These are phyloP conservation scores for Epirrhoe alternata DNA, from an alignment of 2,888 invertebrate genomes.

Conservation along the genomic window DNA sequence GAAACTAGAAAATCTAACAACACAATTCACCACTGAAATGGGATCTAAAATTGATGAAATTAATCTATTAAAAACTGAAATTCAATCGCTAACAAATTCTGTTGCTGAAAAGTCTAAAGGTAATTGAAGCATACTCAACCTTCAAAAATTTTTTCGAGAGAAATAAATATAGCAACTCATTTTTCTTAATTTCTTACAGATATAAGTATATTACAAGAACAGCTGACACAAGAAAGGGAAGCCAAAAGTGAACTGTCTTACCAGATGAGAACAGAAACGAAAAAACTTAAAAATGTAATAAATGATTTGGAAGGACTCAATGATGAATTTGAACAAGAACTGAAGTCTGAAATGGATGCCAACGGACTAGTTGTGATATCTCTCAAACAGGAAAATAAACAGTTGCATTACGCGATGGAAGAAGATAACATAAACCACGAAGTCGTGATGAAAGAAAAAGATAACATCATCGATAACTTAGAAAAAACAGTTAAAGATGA, in stretches of 20 bases:
- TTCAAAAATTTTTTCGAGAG: not conserved
- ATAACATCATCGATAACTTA: conserved; percentile 55
- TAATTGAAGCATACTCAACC: conserved; percentile 28
- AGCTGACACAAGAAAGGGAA: conserved; percentile 40
- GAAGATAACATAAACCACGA: conserved; percentile 60
- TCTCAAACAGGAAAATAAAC: conserved; percentile 59
- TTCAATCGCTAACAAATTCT: conserved; percentile 42
- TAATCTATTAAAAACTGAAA: conserved; percentile 41
- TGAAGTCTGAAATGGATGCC: conserved; percentile 49
- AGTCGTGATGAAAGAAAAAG: conserved; percentile 58
- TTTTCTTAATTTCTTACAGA: conserved; percentile 47
- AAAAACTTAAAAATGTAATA: conserved; percentile 45
- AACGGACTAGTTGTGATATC: conserved; percentile 50
- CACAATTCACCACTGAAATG: conserved; percentile 51
- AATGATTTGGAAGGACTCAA: conserved; percentile 46
- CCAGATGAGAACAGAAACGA: conserved; percentile 47
- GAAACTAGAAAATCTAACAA: conserved; percentile 45
- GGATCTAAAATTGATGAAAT: conserved; percentile 43
- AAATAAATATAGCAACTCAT: not conserved
- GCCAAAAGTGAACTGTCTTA: conserved; percentile 40
- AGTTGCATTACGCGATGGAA: conserved; percentile 58
- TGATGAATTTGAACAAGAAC: conserved; percentile 49
- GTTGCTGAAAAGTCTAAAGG: conserved; percentile 53
- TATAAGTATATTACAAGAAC: conserved; percentile 45
- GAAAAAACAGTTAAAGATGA: conserved; percentile 53